phyloP scores from a whole-genome alignment of 2,888 invertebrate species.

The Allygus modestus region DNA sequence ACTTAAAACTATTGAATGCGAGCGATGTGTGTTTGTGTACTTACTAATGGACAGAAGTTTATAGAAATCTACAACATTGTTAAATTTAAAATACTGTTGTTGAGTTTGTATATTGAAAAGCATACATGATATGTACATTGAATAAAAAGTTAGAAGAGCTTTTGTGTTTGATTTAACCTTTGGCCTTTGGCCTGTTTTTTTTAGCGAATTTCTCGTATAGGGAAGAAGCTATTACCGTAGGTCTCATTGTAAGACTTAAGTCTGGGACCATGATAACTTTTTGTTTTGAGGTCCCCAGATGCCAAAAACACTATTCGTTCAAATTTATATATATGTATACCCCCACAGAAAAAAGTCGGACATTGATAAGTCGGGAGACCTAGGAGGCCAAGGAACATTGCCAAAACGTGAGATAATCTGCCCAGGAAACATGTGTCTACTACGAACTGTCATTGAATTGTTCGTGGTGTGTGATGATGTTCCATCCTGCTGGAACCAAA shows the following conservation, averaged over 20 bases:
- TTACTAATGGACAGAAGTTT: conserved; percentile 54
- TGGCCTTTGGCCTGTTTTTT: too few species aligned
- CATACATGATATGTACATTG: conserved; percentile 58
- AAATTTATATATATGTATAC: too few species aligned
- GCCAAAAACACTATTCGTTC: too few species aligned
- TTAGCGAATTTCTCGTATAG: too few species aligned
- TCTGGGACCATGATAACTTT: too few species aligned
- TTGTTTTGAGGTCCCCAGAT: too few species aligned
- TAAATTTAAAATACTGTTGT: conserved; percentile 60
- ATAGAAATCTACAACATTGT: conserved; percentile 60
- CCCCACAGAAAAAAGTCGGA: conserved; percentile 29
- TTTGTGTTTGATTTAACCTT: not conserved
- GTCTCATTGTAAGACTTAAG: too few species aligned
- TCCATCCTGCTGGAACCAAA: conserved; percentile 43
- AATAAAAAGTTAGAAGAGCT: conserved; percentile 48
- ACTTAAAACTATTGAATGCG: conserved; percentile 54
- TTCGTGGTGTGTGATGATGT: conserved; percentile 31
- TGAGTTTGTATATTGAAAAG: conserved; percentile 60
- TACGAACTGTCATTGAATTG: conserved; percentile 28
- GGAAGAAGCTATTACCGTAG: too few species aligned
- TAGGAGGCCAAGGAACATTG: conserved; percentile 47
- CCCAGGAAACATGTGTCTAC: conserved; percentile 43
- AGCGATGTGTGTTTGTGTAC: conserved; percentile 53
- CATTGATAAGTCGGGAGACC: conserved; percentile 39
- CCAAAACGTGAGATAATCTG: conserved; percentile 45